Base-by-base conservation (phyloP, 2,797 vertebrate genomes). In the Enteromius viviparus region DNA sequence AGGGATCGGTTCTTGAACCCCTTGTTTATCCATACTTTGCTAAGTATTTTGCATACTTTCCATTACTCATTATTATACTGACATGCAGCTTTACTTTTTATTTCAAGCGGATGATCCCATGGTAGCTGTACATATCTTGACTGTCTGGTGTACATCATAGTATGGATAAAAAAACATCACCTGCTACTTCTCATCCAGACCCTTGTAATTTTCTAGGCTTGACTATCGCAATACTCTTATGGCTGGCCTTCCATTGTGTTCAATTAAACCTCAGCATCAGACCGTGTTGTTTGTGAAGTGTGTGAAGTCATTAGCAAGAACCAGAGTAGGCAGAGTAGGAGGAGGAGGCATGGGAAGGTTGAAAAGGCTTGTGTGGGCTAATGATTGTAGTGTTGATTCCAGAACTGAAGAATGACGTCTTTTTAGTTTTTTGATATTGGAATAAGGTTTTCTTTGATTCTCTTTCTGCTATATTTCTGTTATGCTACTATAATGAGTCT, bases 321-420 rank as follows among this genome's bases (percentile, higher is more conserved):
- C 69, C 55, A 71, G 40, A 45, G 26, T 64, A 66, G 71, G 29
- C 55, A n/a, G 58, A n/a, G 71, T 47, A 75, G 21, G 81, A n/a
- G 81, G 65, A 70, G 65, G 47, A 70, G 37, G 66, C 70, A 72
- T 32, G 26, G 32, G 34, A 60, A 60, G 21, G 66, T 14, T 80
- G n/a, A 69, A 42, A 80, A 26, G 37, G 15, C 10, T 45, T 53
- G 51, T 32, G 45, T 51, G 26, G 42, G 45, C 29, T 72, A 26
- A 26, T 26, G 37, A 64, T 32, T 15, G 3, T 45, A 45, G 58
- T 32, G 58, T 21, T 19, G 17, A 47, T 45, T 77, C 40, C 11
- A 62, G 23, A 26, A 64, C 29, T 5, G 37, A 47, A 62, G 58
- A 60, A 60, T 15, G n/a, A 23, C 45, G 4, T 19, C 2, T 3